Evolutionary conservation across 1,140 invertebrate genomes (phyloP).

Genomic region (Metaphire vulgaris): DNA sequence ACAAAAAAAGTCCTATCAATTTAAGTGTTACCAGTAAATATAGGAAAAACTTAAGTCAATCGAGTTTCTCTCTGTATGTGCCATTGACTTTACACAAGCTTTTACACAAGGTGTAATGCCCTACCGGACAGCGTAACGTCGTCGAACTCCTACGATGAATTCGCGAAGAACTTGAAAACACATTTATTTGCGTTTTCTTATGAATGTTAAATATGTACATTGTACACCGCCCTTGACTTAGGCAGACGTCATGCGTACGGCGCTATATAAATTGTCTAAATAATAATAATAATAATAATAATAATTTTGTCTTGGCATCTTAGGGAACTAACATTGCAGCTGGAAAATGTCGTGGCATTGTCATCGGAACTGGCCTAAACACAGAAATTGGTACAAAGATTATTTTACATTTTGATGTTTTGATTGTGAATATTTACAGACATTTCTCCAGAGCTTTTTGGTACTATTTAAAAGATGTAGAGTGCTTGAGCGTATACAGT

Average conservation of each 20-base stretch:
- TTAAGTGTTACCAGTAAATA: too few relatives aligned
- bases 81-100: too few relatives aligned
- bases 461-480: background rate
- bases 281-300: too few relatives aligned
- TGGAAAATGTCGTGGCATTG: constrained; percentile 95
- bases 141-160: background rate
- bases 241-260: background rate
- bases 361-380: constrained; percentile 95
- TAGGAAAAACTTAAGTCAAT: too few relatives aligned
- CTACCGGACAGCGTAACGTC: too few relatives aligned
- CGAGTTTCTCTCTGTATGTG: too few relatives aligned
- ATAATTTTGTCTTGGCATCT: constrained; percentile 56
- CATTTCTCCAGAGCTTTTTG: background rate
- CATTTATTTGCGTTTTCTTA: background rate
- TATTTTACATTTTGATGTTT: background rate
- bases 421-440: background rate
- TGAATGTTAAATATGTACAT: background rate
- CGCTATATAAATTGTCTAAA: background rate
- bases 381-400: constrained; percentile 85
- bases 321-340: constrained; percentile 98
- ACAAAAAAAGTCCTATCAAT: too few relatives aligned
- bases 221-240: background rate
- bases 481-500: background rate
- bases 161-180: background rate
- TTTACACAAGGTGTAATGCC: too few relatives aligned